Conservation (phyloP, 2,113 vertebrate species). For the Eurypyga helias region DNA sequence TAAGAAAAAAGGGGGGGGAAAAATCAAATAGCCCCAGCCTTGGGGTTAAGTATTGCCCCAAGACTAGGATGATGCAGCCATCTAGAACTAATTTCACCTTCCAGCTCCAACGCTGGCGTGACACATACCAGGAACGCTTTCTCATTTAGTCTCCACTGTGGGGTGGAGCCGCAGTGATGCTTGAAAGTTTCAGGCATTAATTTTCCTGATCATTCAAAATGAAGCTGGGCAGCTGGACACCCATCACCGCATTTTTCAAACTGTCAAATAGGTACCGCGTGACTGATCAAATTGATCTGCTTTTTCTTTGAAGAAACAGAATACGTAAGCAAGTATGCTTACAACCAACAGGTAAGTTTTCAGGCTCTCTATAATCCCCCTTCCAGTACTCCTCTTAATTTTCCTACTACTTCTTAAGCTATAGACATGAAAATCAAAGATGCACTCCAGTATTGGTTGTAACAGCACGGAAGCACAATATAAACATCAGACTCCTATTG, state of each 20-base stretch:
- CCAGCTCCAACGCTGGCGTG: background rate
- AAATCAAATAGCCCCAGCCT: fast-evolving
- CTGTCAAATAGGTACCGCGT: background rate
- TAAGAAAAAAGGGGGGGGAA: background rate
- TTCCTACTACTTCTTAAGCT: background rate
- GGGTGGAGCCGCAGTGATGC: background rate
- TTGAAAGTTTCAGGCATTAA: background rate
- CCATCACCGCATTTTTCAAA: background rate
- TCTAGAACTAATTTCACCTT: background rate
- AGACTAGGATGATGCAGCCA: background rate
- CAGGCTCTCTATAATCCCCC: background rate
- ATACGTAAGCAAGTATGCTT: background rate
- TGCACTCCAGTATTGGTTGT: background rate
- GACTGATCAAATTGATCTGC: background rate
- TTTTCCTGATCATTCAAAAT: background rate
- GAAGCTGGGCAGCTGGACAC: background rate
- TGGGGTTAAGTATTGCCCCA: background rate
- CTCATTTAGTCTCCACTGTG: background rate
- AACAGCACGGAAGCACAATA: background rate
- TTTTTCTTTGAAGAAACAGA: background rate
- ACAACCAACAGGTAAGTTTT: background rate
- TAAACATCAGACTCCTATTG: background rate
- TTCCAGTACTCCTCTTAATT: background rate
- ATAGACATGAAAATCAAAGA: background rate
- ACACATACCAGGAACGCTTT: background rate